Evolutionary conservation across 2,888 invertebrate genomes (phyloP).

Genomic region (Ypsolopha scabrella): DNA sequence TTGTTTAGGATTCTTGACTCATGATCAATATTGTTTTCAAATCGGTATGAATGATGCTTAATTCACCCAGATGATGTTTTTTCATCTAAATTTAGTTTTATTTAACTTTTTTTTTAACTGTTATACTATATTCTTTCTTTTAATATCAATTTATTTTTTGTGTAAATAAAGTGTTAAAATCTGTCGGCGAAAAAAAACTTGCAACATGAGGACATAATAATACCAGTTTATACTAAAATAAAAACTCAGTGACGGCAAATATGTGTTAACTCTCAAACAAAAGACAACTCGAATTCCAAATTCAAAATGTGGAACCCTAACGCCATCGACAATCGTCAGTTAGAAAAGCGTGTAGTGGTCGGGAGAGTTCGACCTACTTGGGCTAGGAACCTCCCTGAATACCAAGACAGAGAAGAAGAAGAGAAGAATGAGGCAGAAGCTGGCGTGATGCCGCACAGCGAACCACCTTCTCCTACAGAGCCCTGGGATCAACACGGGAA

Average conservation of each 20-base stretch:
- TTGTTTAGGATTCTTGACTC: no score
- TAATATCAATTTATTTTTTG: no score
- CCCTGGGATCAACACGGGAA: conserved; percentile 47
- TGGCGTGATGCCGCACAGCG: conserved; percentile 57
- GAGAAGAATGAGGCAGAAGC: conserved; percentile 44
- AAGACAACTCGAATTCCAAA: background rate
- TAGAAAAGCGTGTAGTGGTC: conserved; percentile 72
- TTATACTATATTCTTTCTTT: no score
- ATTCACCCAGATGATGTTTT: no score
- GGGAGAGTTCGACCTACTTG: conserved; percentile 67
- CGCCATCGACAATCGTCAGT: conserved; percentile 57
- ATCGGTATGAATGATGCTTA: no score
- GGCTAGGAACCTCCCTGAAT: conserved; percentile 62
- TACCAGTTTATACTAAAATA: background rate
- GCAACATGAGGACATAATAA: conserved; percentile 4
- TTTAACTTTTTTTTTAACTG: no score
- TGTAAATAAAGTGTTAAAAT: no score
- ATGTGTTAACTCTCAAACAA: no score
- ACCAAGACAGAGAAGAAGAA: conserved; percentile 43
- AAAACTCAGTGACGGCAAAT: background rate
- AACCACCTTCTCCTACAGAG: conserved; percentile 55
- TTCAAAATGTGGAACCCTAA: conserved; percentile 58
- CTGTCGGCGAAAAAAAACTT: no score
- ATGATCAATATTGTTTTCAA: no score
- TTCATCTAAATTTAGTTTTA: no score